Base-by-base conservation (phyloP, 2,113 vertebrate species). In the Aix galericulata region DNA sequence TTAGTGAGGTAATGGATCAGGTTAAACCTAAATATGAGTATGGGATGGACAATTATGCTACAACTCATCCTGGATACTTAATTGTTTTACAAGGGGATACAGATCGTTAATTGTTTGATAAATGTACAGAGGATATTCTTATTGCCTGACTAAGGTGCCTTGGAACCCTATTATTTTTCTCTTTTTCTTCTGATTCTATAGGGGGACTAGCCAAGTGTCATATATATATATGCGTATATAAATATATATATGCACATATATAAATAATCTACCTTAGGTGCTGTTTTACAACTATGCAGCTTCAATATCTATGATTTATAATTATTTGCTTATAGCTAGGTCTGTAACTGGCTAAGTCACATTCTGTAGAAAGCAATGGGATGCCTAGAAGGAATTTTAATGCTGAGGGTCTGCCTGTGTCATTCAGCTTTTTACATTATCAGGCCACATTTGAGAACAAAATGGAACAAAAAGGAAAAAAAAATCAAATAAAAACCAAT, bases 1-100 rank as follows among this genome's bases (percentile, higher is more conserved):
- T 84, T 42, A 76, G 16, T 17, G 64, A 3, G 1, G 3, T 0
- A 1, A 4, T 72, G 86, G 55, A 3, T 29, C 21, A 58, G 13
- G 9, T 8, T 34, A 71, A 26, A 78, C 4, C 7, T 74, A 75
- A 77, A 66, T 46, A 69, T 25, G 23, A 46, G 26, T 86, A 16
- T 25, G 29, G n/a, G 7, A n/a, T 55, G 4, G 26, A 64, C 6
- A 53, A 14, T 25, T 71, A 11, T 52, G 27, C 15, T 38, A 15
- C 15, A 69, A 27, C 29, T 84, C 11, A 48, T 69, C n/a, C 46
- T 66, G n/a, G 16, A 66, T 77, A 6, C 12, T 13, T 64, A 48
- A 52, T 42, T 68, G 8, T 86, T 93, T 81, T 62, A 76, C 0
- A 1, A 1, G 9, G 1, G 1, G 11, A 64, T 48, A 31, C 9